Conservation (phyloP, 2,113 vertebrate species). For the Beaufortia kweichowensis region DNA sequence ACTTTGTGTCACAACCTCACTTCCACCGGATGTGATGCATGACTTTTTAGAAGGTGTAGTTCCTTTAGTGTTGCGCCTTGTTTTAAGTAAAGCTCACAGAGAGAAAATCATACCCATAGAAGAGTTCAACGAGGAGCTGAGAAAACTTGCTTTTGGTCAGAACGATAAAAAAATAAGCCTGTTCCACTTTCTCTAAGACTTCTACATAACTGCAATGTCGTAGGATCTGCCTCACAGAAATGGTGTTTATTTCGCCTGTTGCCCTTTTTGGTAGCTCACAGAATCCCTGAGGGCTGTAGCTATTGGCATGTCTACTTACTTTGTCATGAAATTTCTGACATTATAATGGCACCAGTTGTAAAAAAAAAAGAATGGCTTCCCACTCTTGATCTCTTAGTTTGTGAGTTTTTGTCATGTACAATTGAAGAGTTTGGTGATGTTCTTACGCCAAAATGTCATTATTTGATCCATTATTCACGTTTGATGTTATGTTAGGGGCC, state of each 20-base stretch:
- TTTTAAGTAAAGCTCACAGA: slow-evolving; percentile 13
- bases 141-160: neutral
- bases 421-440: too few species aligned
- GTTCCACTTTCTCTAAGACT: neutral
- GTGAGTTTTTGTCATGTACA: too few species aligned
- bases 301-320: slow-evolving; percentile 6
- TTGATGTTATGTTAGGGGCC: neutral
- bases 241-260: slow-evolving; percentile 8
- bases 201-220: neutral
- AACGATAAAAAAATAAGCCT: slow-evolving; percentile 1
- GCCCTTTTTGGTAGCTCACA: slow-evolving; percentile 2
- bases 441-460: neutral
- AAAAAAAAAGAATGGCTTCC: too few species aligned
- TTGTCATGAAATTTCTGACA: too few species aligned
- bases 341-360: slow-evolving; percentile 2
- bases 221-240: slow-evolving; percentile 24
- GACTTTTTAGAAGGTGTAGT: slow-evolving; percentile 6
- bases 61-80: neutral
- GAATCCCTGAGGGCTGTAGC: neutral
- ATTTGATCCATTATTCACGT: neutral
- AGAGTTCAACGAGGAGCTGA: neutral
- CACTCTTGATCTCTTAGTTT: too few species aligned
- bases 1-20: neutral
- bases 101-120: neutral
- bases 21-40: slow-evolving; percentile 1